A percentile compares a stretch with the other conserved stretches of the same genome.
phyloP scores from a whole-genome alignment of 2,113 vertebrate genomes.

The Mirza zaza region DNA sequence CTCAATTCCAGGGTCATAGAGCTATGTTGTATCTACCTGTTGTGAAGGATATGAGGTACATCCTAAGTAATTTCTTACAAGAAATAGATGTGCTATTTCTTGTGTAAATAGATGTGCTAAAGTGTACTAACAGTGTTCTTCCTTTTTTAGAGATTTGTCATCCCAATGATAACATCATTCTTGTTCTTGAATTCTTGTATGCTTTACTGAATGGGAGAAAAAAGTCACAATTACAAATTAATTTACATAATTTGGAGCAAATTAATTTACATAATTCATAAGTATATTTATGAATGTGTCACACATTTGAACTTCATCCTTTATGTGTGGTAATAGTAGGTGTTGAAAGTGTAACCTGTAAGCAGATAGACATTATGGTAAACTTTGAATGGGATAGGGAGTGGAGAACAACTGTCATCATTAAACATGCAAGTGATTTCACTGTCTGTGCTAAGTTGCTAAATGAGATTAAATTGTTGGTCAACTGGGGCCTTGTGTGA shows the following conservation, averaged over 20 bases:
- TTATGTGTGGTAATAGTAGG: not conserved
- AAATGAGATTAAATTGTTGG: not conserved
- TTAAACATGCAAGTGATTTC: not conserved
- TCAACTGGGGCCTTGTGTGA: not conserved
- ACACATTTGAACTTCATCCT: conserved; percentile 8
- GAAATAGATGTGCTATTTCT: not conserved
- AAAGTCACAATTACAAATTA: not conserved
- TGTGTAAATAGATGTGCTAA: not conserved
- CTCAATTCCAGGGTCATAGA: not conserved
- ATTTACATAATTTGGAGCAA: not conserved
- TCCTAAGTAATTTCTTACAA: not conserved
- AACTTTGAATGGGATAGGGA: not conserved
- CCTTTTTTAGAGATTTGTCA: not conserved
- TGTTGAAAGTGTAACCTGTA: not conserved
- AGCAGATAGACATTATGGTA: not conserved
- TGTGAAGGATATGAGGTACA: not conserved
- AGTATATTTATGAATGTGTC: not conserved
- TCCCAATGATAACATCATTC: not conserved
- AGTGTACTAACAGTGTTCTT: not conserved
- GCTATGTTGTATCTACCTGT: not conserved
- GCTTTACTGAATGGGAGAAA: not conserved
- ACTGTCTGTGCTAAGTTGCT: not conserved
- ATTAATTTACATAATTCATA: too few relatives aligned
- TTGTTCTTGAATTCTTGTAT: not conserved
- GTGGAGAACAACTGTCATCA: not conserved